Base-by-base conservation (phyloP, 1,140 invertebrate genomes). In the Drosophila pallidifrons region DNA sequence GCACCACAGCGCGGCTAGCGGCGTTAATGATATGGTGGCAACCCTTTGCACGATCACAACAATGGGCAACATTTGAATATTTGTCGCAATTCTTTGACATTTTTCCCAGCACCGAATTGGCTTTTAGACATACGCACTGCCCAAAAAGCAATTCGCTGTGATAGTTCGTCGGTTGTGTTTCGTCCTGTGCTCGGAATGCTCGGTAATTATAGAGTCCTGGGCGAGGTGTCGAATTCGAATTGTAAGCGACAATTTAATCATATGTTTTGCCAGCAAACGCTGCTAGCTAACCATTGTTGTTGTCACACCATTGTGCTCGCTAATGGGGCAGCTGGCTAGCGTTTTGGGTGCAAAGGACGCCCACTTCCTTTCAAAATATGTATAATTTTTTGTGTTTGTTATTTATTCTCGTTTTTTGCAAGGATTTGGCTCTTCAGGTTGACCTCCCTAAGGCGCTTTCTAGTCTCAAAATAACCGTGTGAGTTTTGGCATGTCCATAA, bases 11-110 rank as follows among this genome's bases (percentile, higher is more conserved):
- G 72, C 66, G 59, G 72, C 67, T 80, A 74, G 82, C 78, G 89
- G 81, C 77, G 79, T 73, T 91, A 91, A 91, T 91, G 89, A 91
- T 91, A 91, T 89, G 85, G 67, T 89, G 79, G 67, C 77, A 75
- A 76, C 77, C 60, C 73, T 82, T 81, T 38, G 7, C 45, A 38
- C 80, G 64, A 82, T 82, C 80, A 81, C 46, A 81, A 91, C 87
- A 91, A 87, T 71, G 57, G 57, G 66, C 61, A 73, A 67, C 71
- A 85, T 88, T 83, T 88, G 85, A 83, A 88, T 88, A 77, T 20
- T 57, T 89, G 85, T 88, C 85, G 49, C 20, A 54, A 64, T 43
- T 6, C 5, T 10, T 54, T 32, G 35, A 10, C 10, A 10, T 38
- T 57, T 72, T 89, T 85, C 81, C 71, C 85, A 88, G 81, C 75